Conservation (phyloP, 2,797 vertebrate genomes). For the Eupleurogrammus muticus region DNA sequence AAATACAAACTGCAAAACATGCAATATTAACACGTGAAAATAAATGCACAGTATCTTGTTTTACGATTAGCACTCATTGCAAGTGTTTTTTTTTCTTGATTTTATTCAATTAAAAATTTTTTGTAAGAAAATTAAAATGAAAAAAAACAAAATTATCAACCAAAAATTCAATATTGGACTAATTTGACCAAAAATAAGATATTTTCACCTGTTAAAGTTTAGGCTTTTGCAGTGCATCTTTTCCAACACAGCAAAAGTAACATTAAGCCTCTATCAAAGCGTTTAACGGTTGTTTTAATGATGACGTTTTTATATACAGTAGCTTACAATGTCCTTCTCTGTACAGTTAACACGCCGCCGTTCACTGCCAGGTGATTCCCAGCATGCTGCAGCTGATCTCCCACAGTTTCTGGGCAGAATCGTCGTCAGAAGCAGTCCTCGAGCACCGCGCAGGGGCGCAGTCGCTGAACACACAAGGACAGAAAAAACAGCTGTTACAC, state of each 20-base stretch:
- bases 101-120: too few relatives aligned
- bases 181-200: too few relatives aligned
- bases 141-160: too few relatives aligned
- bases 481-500: constrained; percentile 29
- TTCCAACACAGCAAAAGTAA: constrained; percentile 20
- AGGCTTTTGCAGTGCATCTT: background rate
- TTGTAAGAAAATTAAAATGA: too few relatives aligned
- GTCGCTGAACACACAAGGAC: constrained; percentile 69
- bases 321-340: constrained; percentile 7
- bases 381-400: constrained; percentile 84
- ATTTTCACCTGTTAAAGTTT: too few relatives aligned
- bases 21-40: too few relatives aligned
- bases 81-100: too few relatives aligned
- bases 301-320: constrained; percentile 14
- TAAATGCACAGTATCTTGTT: too few relatives aligned
- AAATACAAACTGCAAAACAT: background rate
- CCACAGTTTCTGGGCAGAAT: constrained; percentile 83
- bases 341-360: background rate
- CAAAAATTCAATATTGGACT: too few relatives aligned
- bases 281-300: constrained; percentile 40
- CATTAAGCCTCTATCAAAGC: constrained; percentile 48
- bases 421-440: constrained; percentile 76
- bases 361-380: constrained; percentile 81
- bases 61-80: too few relatives aligned
- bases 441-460: constrained; percentile 79